Conservation (phyloP, 2,113 vertebrate species). For the Upupa epops region DNA sequence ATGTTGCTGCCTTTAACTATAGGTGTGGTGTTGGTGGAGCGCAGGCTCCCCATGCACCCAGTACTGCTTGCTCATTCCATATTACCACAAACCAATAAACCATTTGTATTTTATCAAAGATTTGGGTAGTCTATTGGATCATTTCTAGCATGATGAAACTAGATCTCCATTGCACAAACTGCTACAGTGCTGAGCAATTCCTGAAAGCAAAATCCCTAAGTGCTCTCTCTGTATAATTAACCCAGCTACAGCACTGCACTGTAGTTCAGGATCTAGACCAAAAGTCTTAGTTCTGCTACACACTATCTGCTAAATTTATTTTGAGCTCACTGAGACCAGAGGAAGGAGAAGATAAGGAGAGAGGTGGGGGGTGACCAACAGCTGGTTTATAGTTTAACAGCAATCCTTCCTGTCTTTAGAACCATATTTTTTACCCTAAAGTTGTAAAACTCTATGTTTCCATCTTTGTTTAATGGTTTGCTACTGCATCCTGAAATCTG, state of each 20-base stretch:
- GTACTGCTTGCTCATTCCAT: no score
- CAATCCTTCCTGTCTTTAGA: not conserved
- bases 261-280: not conserved
- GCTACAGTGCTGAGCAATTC: not conserved
- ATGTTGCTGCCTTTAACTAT: no score
- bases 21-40: no score
- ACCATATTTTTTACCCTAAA: not conserved
- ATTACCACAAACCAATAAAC: no score
- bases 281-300: not conserved
- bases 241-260: not conserved
- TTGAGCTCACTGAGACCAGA: not conserved
- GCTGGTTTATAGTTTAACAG: not conserved
- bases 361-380: not conserved
- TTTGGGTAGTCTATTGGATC: no score
- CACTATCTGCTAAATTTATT: not conserved
- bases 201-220: accelerated
- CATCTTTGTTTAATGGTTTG: not conserved
- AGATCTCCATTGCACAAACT: not conserved
- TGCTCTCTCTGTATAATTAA: not conserved
- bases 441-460: not conserved
- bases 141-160: not conserved
- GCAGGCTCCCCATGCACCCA: no score
- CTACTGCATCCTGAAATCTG: not conserved
- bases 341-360: not conserved
- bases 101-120: no score